Evolutionary conservation across 2,797 vertebrate species (phyloP).

Genomic region (Salmo trutta): DNA sequence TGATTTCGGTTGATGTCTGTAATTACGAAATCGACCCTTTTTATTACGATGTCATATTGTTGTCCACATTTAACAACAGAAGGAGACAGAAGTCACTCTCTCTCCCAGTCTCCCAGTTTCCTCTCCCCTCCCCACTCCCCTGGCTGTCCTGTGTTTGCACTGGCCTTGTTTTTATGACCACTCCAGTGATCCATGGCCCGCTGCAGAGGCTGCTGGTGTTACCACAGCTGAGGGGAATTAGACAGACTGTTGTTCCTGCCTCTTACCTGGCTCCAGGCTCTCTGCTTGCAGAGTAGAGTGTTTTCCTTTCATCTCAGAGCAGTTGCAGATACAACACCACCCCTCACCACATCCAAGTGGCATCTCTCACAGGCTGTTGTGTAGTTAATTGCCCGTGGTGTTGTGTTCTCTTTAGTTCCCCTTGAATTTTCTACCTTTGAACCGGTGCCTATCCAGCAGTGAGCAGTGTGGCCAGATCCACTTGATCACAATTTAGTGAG

Average conservation of each 20-base stretch:
- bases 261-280: conserved; percentile 68
- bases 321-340: conserved; percentile 25
- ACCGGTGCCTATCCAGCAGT: conserved; percentile 36
- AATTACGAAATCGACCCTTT: neutral
- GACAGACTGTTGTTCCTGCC: conserved; percentile 63
- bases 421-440: conserved; percentile 31
- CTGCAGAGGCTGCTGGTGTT: conserved; percentile 68
- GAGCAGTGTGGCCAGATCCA: conserved; percentile 30
- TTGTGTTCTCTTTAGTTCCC: conserved; percentile 33
- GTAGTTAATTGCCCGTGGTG: conserved; percentile 41
- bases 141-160: conserved; percentile 50
- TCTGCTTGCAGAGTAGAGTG: conserved; percentile 45
- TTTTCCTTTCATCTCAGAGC: conserved; percentile 45
- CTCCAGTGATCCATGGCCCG: conserved; percentile 69
- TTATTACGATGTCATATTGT: neutral
- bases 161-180: conserved; percentile 74
- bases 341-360: conserved; percentile 24
- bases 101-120: conserved; percentile 3
- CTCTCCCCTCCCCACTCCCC: conserved; percentile 8
- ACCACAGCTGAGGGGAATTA: conserved; percentile 80
- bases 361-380: conserved; percentile 33
- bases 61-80: conserved; percentile 16
- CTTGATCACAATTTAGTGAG: conserved; percentile 15
- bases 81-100: conserved; percentile 18
- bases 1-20: neutral